Percentiles rank a stretch among this genome's conserved stretches.
phyloP scores from a whole-genome alignment of 1,140 invertebrate genomes.

The Coenobita brevimanus region DNA sequence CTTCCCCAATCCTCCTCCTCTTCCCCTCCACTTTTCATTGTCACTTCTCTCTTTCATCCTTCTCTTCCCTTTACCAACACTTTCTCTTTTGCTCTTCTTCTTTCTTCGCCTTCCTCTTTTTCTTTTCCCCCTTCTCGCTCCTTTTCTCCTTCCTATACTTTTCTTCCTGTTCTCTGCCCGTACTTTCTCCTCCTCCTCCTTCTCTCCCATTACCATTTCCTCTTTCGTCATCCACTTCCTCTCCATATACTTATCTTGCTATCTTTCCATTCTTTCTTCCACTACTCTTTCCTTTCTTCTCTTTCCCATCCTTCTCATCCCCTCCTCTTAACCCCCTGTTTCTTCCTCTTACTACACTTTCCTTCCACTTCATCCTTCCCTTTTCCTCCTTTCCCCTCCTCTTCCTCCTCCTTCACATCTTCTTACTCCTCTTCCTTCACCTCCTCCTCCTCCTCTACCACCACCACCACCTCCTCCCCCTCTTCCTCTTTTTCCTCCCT shows the following conservation, averaged over 20 bases:
- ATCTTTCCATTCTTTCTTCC: neutral
- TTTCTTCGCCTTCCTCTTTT: neutral
- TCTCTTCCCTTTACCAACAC: neutral
- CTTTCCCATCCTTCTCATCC: too few species aligned
- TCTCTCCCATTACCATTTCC: neutral
- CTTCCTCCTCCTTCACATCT: too few species aligned
- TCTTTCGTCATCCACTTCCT: neutral
- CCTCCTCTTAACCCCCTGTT: neutral
- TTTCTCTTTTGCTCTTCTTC: neutral
- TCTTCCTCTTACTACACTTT: neutral
- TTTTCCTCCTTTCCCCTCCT: neutral
- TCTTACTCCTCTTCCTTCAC: neutral
- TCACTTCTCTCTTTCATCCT: neutral
- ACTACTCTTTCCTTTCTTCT: conserved; percentile 10
- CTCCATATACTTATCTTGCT: neutral
- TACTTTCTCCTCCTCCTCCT: neutral
- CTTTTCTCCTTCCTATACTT: neutral
- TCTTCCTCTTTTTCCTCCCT: too few species aligned
- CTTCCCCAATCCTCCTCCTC: neutral
- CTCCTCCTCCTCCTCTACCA: neutral
- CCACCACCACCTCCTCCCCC: too few species aligned
- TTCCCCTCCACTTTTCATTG: neutral
- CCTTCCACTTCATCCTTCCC: neutral
- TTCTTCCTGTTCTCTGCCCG: neutral
- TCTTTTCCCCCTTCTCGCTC: neutral